Evolutionary conservation across 2,888 invertebrate species (phyloP).

Genomic region (Odontothrips loti): DNA sequence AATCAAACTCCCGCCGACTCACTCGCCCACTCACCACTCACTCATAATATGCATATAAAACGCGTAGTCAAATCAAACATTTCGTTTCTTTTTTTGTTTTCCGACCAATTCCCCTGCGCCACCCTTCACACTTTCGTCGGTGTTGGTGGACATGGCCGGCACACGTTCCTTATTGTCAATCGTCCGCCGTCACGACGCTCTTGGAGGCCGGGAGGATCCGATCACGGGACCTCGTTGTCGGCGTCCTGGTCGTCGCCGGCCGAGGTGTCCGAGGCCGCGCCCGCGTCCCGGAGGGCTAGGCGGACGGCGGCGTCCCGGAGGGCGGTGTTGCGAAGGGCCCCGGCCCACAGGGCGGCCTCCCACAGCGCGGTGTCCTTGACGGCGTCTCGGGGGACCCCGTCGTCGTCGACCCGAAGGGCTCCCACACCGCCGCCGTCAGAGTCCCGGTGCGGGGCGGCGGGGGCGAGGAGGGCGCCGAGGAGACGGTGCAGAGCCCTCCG

Average conservation of each 20-base stretch:
- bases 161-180: too few relatives aligned
- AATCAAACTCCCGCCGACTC: too few relatives aligned
- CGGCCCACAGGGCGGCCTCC: not conserved
- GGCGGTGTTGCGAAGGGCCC: not conserved
- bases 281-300: not conserved
- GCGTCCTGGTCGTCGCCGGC: not conserved
- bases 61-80: too few relatives aligned
- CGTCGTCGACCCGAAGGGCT: not conserved
- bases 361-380: not conserved
- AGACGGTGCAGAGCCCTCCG: not conserved
- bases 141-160: not conserved
- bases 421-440: not conserved
- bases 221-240: not conserved
- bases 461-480: not conserved
- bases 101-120: too few relatives aligned
- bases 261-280: not conserved
- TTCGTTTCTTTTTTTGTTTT: too few relatives aligned
- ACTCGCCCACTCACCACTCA: too few relatives aligned
- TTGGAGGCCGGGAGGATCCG: not conserved
- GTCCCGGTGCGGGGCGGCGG: not conserved
- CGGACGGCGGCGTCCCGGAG: not conserved
- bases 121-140: too few relatives aligned
- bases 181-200: not conserved
- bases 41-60: too few relatives aligned
- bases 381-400: not conserved